Conservation (phyloP, 2,113 vertebrate genomes). For the Panurus biarmicus region DNA sequence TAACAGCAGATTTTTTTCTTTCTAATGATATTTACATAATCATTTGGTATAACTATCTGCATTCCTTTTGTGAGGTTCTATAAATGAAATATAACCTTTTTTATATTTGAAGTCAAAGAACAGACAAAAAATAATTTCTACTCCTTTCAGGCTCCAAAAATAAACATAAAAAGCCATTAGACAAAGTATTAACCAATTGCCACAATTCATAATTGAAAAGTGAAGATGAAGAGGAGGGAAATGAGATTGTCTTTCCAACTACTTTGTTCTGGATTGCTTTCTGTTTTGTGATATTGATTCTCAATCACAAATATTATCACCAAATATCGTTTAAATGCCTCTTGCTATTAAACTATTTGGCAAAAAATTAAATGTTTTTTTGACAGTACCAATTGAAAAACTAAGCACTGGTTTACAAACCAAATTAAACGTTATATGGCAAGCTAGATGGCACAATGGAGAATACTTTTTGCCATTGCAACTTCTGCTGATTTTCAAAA, state of each 20-base stretch:
- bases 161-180: neutral
- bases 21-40: slow-evolving; percentile 26
- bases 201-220: slow-evolving; percentile 15
- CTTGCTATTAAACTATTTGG: neutral
- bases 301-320: neutral
- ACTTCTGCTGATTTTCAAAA: neutral
- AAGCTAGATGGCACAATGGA: neutral
- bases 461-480: neutral
- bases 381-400: neutral
- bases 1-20: neutral
- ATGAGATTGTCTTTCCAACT: neutral
- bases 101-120: slow-evolving; percentile 5
- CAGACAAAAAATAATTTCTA: neutral
- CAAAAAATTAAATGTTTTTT: neutral
- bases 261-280: neutral
- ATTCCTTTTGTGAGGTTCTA: neutral
- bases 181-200: neutral
- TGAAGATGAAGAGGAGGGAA: neutral
- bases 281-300: neutral
- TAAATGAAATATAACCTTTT: slow-evolving; percentile 28
- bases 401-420: neutral
- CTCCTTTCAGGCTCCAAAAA: slow-evolving; percentile 4
- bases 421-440: neutral
- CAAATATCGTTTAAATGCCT: neutral
- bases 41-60: slow-evolving; percentile 15